Conservation (phyloP, 1,140 invertebrate species). For the Galendromus occidentalis region DNA sequence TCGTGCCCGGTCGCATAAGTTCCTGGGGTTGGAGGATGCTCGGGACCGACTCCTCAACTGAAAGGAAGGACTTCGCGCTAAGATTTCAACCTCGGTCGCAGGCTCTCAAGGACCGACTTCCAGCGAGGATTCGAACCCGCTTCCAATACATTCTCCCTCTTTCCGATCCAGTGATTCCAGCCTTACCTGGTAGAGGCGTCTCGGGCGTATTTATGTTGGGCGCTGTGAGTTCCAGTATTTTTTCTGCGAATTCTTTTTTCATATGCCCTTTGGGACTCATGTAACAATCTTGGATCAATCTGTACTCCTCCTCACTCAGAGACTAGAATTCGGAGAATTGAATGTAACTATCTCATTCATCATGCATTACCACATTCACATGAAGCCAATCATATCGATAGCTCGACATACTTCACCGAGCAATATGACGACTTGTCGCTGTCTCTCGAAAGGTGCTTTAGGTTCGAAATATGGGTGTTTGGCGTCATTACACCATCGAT, state of each 20-base stretch:
- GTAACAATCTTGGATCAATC: not conserved
- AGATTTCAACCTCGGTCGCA: not conserved
- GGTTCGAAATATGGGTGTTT: not conserved
- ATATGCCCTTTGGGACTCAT: not conserved
- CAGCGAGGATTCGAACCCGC: not conserved
- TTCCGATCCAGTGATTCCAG: not conserved
- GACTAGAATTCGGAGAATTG: not conserved
- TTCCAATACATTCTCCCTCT: not conserved
- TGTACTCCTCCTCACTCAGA: not conserved
- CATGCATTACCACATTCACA: not conserved
- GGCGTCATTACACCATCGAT: not conserved
- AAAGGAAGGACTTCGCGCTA: not conserved
- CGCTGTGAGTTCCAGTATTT: not conserved
- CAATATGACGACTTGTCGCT: not conserved
- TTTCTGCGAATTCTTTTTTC: slow-evolving; percentile 1
- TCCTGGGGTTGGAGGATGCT: not conserved
- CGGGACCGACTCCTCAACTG: no score
- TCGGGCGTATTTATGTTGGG: not conserved
- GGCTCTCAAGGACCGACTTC: not conserved
- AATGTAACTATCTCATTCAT: not conserved
- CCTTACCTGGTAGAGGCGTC: not conserved
- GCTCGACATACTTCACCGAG: not conserved
- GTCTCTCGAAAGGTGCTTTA: not conserved
- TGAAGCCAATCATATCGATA: not conserved
- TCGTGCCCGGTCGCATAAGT: not conserved